Conservation (phyloP, 2,113 vertebrate species). For the Psilopogon haemacephalus region DNA sequence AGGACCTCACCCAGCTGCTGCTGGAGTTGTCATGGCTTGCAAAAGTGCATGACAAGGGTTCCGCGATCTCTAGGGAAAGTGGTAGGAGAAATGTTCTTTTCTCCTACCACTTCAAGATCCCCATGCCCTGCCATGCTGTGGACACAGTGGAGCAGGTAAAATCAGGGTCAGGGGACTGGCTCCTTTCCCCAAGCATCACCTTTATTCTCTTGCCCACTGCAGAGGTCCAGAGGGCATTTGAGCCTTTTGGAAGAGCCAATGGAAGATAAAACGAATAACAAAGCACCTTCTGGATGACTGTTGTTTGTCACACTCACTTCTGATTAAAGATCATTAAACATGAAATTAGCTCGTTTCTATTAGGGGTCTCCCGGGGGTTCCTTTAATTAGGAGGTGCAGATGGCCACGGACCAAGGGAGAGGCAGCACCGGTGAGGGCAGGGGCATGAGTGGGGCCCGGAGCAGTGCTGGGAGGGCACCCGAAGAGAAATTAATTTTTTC, state of each 20-base stretch:
- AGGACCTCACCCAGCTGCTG: not conserved
- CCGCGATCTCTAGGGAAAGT: not conserved
- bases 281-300: slow-evolving; percentile 73
- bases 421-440: not conserved
- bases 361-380: slow-evolving; percentile 69
- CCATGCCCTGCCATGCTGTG: fast-evolving
- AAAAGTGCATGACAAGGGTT: not conserved
- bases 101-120: not conserved
- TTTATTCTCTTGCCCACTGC: not conserved
- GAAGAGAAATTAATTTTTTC: slow-evolving; percentile 42
- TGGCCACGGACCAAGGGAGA: slow-evolving; percentile 60
- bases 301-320: slow-evolving; percentile 71
- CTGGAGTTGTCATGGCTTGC: not conserved
- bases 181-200: not conserved
- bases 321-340: slow-evolving; percentile 85
- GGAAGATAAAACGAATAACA: slow-evolving; percentile 47
- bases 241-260: not conserved
- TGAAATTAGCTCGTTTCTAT: slow-evolving; percentile 81
- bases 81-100: not conserved
- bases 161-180: fast-evolving
- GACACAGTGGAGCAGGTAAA: not conserved
- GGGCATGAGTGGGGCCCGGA: not conserved
- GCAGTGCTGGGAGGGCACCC: not conserved
- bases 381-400: slow-evolving; percentile 74
- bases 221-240: not conserved